Base-by-base conservation (phyloP, 1,140 invertebrate species). In the Aporrectodea caliginosa region DNA sequence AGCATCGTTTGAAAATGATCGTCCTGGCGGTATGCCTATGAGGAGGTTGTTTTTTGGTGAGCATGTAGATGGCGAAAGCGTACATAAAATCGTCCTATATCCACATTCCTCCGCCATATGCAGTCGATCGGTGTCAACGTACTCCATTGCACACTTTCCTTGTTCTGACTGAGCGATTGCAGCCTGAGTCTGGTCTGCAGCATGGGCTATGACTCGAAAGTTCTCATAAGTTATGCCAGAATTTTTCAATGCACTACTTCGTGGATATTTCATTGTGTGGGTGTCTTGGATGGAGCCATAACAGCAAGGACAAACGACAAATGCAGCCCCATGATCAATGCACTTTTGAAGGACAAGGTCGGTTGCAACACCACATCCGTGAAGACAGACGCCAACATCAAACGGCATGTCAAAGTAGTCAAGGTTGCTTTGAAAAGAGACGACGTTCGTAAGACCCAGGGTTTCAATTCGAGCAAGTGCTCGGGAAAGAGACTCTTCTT, bases 21-120 rank as follows among this genome's bases (percentile, higher is more conserved):
- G n/a, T 71, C 32, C 69, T 74, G 73, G 73, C n/a, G 31, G 29
- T 30, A 74, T 74, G n/a, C 95, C 96, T 83, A 98, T 91, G 30
- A 98, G 89, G 81, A 98, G 90, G 89, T 97, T 95, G 91, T 98
- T 97, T 89, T 98, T 97, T 77, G 94, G 94, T 73, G 95, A 94
- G 88, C 95, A 97, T 75, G 91, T 91, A 70, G 92, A 88, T 31
- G 95, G 94, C 83, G 91, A 89, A 2, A 97, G 88, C 84, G 93
- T 93, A 16, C 92, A 92, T 68, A 98, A 88, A 80, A 90, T 90
- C 1, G 95, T 93, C 79, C 85, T 84, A 86, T 97, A 98, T 0
- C 92, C 93, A 84, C 89, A 89, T 84, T 94, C 91, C 86, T 92
- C 88, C 16, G 94, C 94, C 74, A 92, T 90, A 34, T 92, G 84